Evolutionary conservation across 2,797 vertebrate genomes (phyloP).

Genomic region (Chelon labrosus): DNA sequence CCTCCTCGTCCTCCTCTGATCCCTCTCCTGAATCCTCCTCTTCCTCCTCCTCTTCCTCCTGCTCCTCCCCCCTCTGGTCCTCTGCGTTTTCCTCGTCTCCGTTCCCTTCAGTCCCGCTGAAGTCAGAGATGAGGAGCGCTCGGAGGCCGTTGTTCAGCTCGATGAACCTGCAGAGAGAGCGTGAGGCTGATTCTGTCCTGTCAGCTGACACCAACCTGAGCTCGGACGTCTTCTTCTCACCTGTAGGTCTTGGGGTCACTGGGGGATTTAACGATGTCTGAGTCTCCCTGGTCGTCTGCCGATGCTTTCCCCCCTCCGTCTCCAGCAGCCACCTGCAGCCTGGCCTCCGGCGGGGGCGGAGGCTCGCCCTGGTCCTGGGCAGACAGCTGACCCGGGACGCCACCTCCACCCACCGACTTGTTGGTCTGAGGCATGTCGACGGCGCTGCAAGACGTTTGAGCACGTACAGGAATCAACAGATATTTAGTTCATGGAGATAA

Average conservation of each 20-base stretch:
- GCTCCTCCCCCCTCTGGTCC: slow-evolving; percentile 32
- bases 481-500: no score
- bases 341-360: slow-evolving; percentile 33
- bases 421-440: slow-evolving; percentile 85
- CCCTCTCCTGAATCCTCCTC: slow-evolving; percentile 77
- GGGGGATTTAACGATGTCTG: slow-evolving; percentile 91
- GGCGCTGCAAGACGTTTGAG: slow-evolving; percentile 6
- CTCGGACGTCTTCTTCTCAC: slow-evolving; percentile 67
- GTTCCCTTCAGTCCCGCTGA: slow-evolving; percentile 81
- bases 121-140: slow-evolving; percentile 94
- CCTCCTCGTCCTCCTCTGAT: slow-evolving; percentile 79
- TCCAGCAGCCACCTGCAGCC: slow-evolving; percentile 25
- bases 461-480: no score
- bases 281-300: slow-evolving; percentile 81
- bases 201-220: no score
- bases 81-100: slow-evolving; percentile 42
- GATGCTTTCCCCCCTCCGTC: slow-evolving; percentile 19
- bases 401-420: slow-evolving; percentile 78
- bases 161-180: slow-evolving; percentile 85
- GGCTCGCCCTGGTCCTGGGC: slow-evolving; percentile 71
- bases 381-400: slow-evolving; percentile 54
- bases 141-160: slow-evolving; percentile 91
- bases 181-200: no score
- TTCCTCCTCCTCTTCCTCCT: slow-evolving; percentile 36
- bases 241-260: slow-evolving; percentile 96